Percentiles rank a stretch among this genome's conserved stretches.
Evolutionary conservation across 2,113 vertebrate species (phyloP).

Genomic region (Polyodon spathula): DNA sequence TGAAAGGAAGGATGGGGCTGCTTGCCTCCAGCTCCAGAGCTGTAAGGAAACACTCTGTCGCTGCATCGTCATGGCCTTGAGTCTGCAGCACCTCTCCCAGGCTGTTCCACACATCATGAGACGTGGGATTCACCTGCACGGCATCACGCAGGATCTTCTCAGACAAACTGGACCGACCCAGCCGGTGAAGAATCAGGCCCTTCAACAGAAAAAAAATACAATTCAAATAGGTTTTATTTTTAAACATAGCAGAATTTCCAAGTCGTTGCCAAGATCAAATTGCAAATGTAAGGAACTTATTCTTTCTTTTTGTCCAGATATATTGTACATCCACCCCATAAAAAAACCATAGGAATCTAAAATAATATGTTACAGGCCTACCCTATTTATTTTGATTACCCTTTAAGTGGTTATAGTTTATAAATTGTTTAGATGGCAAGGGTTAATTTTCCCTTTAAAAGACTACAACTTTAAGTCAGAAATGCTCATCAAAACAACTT

Average conservation of each 20-base stretch:
- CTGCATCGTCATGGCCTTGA: conserved; percentile 82
- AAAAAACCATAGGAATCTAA: too few relatives aligned
- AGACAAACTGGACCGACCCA: conserved; percentile 82
- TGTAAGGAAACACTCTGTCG: conserved; percentile 90
- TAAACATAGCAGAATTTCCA: background rate
- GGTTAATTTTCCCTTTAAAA: too few relatives aligned
- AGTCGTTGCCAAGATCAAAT: background rate
- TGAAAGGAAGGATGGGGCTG: conserved; percentile 90
- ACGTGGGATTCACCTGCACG: conserved; percentile 91
- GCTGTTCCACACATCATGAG: conserved; percentile 93
- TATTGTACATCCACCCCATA: too few relatives aligned
- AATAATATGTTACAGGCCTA: too few relatives aligned
- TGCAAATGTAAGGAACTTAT: background rate
- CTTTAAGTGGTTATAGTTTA: too few relatives aligned
- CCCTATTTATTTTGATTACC: too few relatives aligned
- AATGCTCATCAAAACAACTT: too few relatives aligned
- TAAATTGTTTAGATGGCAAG: too few relatives aligned
- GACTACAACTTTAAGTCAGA: too few relatives aligned
- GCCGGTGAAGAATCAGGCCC: conserved; percentile 90
- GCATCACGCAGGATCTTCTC: conserved; percentile 93
- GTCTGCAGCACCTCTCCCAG: conserved; percentile 93
- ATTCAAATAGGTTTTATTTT: background rate
- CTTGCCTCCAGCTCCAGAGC: conserved; percentile 95
- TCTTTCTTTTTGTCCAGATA: too few relatives aligned
- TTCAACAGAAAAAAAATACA: conserved; percentile 29